phyloP scores from a whole-genome alignment of 2,797 vertebrate species.

The Smutsia gigantea region DNA sequence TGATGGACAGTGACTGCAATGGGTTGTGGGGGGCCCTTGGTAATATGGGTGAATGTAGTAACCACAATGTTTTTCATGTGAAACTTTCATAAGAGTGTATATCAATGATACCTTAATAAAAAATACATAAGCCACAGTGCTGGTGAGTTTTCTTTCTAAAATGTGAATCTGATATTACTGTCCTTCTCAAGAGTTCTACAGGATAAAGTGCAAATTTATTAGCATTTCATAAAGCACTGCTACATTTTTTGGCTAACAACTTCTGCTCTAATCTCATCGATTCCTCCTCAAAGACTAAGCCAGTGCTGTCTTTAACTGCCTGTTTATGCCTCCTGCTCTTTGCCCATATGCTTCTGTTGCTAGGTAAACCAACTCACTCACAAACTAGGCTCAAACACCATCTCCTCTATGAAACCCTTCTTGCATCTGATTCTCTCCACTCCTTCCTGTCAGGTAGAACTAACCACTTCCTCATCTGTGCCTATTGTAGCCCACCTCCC shows the following conservation, averaged over 20 bases:
- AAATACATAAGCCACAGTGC: too few species aligned
- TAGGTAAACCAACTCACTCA: background rate
- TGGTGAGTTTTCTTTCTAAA: background rate
- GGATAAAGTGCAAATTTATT: background rate
- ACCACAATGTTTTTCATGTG: too few species aligned
- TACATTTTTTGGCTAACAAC: background rate
- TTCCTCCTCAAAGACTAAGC: background rate
- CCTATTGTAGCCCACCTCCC: too few species aligned
- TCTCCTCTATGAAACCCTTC: slow-evolving; percentile 1
- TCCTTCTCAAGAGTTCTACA: background rate
- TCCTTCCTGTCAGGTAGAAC: background rate
- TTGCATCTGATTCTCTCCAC: background rate
- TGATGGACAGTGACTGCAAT: too few species aligned
- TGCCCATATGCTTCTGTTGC: background rate
- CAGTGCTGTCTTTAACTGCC: background rate
- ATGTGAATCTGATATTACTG: background rate
- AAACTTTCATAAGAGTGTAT: too few species aligned
- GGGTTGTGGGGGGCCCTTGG: too few species aligned
- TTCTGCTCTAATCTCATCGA: background rate
- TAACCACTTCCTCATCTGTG: background rate
- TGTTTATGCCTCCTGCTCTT: background rate
- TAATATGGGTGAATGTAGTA: too few species aligned
- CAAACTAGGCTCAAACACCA: background rate
- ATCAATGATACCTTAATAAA: too few species aligned
- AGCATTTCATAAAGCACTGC: background rate